These are phyloP conservation scores for Holocentrus rufus DNA, from an alignment of 2,797 vertebrate species.

Conservation along the genomic window DNA sequence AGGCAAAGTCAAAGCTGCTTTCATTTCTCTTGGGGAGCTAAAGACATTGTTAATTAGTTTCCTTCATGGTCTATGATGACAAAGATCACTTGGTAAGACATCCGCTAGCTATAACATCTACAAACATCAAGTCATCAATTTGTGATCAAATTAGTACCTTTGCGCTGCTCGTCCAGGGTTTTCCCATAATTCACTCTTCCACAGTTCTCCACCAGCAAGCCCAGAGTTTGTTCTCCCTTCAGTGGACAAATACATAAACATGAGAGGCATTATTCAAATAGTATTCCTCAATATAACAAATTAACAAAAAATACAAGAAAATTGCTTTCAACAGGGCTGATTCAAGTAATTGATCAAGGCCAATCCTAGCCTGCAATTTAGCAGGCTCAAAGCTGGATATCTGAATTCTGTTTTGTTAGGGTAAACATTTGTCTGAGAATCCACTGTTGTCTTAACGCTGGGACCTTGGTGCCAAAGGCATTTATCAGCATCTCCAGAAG, in stretches of 20 bases:
- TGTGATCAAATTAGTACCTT: conserved; percentile 80
- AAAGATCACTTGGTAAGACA: conserved; percentile 11
- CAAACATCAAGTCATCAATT: conserved; percentile 18
- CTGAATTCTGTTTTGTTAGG: conserved; percentile 34
- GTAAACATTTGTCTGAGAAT: conserved; percentile 54
- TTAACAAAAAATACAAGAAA: background rate
- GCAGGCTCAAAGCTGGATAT: conserved; percentile 11
- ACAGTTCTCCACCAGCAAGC: conserved; percentile 91
- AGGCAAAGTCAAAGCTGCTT: conserved; percentile 50
- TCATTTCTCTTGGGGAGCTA: conserved; percentile 25
- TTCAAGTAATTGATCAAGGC: conserved; percentile 27
- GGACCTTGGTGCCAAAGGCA: conserved; percentile 41
- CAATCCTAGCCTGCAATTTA: conserved; percentile 7
- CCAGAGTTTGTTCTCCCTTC: conserved; percentile 86
- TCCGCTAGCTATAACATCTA: conserved; percentile 17
- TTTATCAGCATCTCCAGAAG: conserved; percentile 47
- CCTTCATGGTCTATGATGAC: conserved; percentile 14
- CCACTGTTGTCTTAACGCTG: conserved; percentile 34
- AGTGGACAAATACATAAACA: conserved; percentile 39
- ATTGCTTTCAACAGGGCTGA: conserved; percentile 2
- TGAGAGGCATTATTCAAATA: conserved; percentile 22
- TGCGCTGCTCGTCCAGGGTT: conserved; percentile 87
- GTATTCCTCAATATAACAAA: conserved; percentile 6
- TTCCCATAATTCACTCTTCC: conserved; percentile 92
- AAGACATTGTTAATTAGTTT: conserved; percentile 33